Percentiles rank a stretch among this genome's conserved stretches.
These are phyloP conservation scores for Tragelaphus imberbis DNA, from an alignment of 2,113 vertebrate species.

Conservation along the genomic window DNA sequence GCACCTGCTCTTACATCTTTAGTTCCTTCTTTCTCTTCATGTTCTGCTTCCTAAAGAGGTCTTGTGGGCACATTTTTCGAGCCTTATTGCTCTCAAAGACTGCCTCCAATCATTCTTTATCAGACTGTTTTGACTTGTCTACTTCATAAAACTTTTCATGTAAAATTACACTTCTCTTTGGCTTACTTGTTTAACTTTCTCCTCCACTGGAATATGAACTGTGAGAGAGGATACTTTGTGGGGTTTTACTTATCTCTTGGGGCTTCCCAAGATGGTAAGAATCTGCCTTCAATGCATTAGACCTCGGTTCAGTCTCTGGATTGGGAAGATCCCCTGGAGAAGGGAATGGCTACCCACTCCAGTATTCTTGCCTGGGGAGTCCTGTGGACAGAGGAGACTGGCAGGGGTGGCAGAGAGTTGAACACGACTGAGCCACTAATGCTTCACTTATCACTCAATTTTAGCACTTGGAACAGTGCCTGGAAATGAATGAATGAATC, in stretches of 20 bases:
- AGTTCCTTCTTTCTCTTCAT: neutral
- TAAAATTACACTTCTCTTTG: neutral
- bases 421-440: neutral
- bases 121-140: neutral
- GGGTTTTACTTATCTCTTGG: neutral
- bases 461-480: neutral
- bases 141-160: neutral
- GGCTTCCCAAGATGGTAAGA: neutral
- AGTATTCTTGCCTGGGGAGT: neutral
- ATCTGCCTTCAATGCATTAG: neutral
- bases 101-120: neutral
- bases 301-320: neutral
- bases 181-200: neutral
- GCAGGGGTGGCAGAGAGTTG: neutral
- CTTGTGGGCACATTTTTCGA: neutral
- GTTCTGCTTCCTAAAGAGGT: neutral
- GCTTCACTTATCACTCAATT: neutral
- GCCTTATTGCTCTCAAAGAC: neutral
- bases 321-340: neutral
- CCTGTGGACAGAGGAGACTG: neutral
- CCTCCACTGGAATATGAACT: neutral
- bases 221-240: accelerated
- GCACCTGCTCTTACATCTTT: neutral
- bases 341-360: neutral
- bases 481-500: neutral